phyloP scores from a whole-genome alignment of 2,797 vertebrate species.

The Macrochelys suwanniensis region DNA sequence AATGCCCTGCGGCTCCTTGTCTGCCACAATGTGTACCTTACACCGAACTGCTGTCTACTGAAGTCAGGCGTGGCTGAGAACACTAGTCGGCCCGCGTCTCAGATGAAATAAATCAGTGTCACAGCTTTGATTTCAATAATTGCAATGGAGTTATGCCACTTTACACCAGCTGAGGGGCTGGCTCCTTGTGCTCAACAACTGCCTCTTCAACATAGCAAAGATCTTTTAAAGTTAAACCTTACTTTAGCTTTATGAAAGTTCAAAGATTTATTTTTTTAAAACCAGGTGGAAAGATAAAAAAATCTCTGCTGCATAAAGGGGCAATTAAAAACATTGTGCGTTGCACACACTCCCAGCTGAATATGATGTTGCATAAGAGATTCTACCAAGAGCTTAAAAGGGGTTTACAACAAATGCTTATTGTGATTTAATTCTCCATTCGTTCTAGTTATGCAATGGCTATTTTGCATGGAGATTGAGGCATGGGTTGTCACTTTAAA shows the following conservation, averaged over 20 bases:
- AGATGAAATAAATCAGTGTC: neutral
- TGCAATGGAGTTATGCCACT: neutral
- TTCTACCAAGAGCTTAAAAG: conserved; percentile 7
- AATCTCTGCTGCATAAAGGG: neutral
- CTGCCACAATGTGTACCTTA: fast-evolving
- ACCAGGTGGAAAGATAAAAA: neutral
- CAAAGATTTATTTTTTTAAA: neutral
- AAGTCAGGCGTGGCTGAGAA: neutral
- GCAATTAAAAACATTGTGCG: neutral
- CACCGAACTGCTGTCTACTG: neutral
- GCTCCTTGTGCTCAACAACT: neutral
- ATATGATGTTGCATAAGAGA: neutral
- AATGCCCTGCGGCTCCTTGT: neutral
- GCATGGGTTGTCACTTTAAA: neutral
- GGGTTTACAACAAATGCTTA: neutral
- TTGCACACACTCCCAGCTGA: neutral
- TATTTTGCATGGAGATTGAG: conserved; percentile 20
- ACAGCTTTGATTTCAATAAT: fast-evolving
- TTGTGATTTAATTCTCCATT: conserved; percentile 39
- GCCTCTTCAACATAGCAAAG: neutral
- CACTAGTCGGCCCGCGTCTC: fast-evolving
- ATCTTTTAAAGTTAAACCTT: neutral
- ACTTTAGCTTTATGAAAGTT: neutral
- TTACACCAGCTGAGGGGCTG: neutral
- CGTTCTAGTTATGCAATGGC: conserved; percentile 38